Conservation (phyloP, 2,113 vertebrate genomes). For the Siniperca chuatsi region DNA sequence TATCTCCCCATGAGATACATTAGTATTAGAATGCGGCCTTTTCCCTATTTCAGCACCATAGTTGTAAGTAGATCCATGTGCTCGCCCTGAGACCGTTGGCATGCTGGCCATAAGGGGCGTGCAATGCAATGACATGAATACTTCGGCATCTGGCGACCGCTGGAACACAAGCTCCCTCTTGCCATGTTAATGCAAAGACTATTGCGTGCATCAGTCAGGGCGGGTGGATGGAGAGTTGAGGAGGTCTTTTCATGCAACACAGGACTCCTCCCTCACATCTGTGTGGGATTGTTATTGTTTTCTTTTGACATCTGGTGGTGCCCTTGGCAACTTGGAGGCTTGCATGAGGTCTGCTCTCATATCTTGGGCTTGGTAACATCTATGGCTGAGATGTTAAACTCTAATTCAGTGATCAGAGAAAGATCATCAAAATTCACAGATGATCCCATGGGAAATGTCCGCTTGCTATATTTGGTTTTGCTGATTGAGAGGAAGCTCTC, state of each 20-base stretch:
- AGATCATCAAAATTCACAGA: conserved; percentile 31
- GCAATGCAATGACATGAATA: conserved; percentile 43
- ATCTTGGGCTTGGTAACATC: conserved; percentile 27
- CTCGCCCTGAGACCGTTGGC: conserved; percentile 30
- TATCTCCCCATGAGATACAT: neutral
- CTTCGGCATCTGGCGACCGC: conserved; percentile 27
- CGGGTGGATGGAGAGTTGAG: conserved; percentile 10
- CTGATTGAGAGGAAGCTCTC: conserved; percentile 16
- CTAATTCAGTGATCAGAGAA: neutral
- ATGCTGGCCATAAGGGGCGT: conserved; percentile 34
- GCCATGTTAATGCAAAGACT: conserved; percentile 48
- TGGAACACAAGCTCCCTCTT: conserved; percentile 8
- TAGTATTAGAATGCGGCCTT: neutral
- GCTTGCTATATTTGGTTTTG: conserved; percentile 23
- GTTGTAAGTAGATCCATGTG: conserved; percentile 49
- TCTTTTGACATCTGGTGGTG: conserved; percentile 69
- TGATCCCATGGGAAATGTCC: conserved; percentile 31
- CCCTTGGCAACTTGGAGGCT: conserved; percentile 51
- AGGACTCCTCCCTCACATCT: conserved; percentile 59
- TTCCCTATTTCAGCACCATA: neutral
- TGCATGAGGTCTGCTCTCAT: conserved; percentile 44
- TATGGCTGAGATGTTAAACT: neutral
- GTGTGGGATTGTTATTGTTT: conserved; percentile 60
- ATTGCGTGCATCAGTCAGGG: conserved; percentile 19
- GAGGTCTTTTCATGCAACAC: conserved; percentile 32